Evolutionary conservation across 2,888 invertebrate genomes (phyloP).

Genomic region (Ornithoptera alexandrae): DNA sequence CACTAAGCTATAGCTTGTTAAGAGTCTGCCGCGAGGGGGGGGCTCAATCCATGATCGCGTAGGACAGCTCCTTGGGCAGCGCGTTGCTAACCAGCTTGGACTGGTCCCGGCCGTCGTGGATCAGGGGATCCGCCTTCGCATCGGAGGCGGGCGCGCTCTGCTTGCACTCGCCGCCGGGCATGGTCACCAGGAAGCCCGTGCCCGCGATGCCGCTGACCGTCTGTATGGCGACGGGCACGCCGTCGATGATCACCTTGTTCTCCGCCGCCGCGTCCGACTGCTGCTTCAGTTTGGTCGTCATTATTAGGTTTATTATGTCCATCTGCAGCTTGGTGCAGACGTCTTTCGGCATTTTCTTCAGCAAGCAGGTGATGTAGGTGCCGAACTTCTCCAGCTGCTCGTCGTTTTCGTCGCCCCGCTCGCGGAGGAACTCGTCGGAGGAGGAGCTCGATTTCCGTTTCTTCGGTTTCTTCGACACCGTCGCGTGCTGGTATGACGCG

Average conservation of each 20-base stretch:
- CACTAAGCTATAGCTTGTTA: background rate
- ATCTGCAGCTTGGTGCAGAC: constrained; percentile 49
- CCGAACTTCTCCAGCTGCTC: constrained; percentile 52
- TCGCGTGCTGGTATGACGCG: background rate
- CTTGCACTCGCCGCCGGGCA: constrained; percentile 1
- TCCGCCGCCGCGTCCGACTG: constrained; percentile 20
- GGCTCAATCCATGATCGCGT: too few species aligned
- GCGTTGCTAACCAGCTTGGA: constrained; percentile 2
- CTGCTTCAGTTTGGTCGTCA: constrained; percentile 46
- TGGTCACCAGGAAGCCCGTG: constrained; percentile 17
- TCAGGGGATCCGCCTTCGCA: background rate
- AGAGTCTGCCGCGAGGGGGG: too few species aligned
- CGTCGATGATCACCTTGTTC: constrained; percentile 17
- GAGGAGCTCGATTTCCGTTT: constrained; percentile 10
- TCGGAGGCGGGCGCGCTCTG: background rate
- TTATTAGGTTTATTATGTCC: constrained; percentile 56
- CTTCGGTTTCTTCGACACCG: constrained; percentile 2
- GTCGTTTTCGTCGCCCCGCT: constrained; percentile 25
- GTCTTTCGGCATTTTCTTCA: constrained; percentile 50
- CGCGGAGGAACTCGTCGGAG: constrained; percentile 1
- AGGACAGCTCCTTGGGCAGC: background rate
- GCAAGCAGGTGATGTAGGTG: constrained; percentile 49
- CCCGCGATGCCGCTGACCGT: constrained; percentile 10
- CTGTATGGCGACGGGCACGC: constrained; percentile 23
- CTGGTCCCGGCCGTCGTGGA: constrained; percentile 5